Evolutionary conservation across 37 sponge, comb jelly and placozoan species (phyloP).

Genomic region (Eunapius fragilis): DNA sequence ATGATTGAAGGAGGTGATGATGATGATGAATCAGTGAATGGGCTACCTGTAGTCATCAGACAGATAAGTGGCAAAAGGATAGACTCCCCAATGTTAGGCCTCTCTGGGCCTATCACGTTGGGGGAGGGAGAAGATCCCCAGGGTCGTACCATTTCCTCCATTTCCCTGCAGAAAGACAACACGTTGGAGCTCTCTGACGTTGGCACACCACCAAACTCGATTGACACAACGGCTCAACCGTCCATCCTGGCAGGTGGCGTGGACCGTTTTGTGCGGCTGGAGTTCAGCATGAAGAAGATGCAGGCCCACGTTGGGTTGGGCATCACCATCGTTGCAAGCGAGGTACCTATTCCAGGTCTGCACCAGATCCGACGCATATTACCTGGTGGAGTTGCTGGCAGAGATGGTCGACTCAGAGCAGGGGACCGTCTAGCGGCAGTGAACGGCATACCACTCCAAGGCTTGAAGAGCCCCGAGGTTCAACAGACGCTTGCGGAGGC

Average conservation of each 20-base stretch:
- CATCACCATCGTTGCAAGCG: slow-evolving; percentile 52
- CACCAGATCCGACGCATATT: slow-evolving; percentile 61
- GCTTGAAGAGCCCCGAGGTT: slow-evolving; percentile 52
- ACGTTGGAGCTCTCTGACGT: not conserved
- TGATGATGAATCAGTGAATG: not conserved
- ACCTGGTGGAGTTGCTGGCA: slow-evolving; percentile 59
- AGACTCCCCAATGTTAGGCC: slow-evolving; percentile 18
- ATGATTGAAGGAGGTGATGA: not conserved
- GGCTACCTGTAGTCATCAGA: not conserved
- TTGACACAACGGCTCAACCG: not conserved
- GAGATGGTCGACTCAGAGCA: slow-evolving; percentile 45
- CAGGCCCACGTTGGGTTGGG: slow-evolving; percentile 51
- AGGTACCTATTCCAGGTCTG: slow-evolving; percentile 27
- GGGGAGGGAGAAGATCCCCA: not conserved
- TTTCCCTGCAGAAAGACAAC: not conserved
- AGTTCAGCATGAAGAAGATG: slow-evolving; percentile 50
- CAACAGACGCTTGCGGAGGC: slow-evolving; percentile 53
- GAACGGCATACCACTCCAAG: slow-evolving; percentile 38
- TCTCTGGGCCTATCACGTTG: no score
- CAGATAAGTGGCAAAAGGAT: not conserved
- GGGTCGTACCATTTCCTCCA: not conserved
- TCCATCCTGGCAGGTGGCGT: not conserved
- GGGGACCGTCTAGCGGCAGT: slow-evolving; percentile 76
- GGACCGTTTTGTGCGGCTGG: slow-evolving; percentile 24
- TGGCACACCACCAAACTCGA: not conserved